Conservation (phyloP, 2,888 invertebrate genomes). For the Caenorhabditis parvicauda region DNA sequence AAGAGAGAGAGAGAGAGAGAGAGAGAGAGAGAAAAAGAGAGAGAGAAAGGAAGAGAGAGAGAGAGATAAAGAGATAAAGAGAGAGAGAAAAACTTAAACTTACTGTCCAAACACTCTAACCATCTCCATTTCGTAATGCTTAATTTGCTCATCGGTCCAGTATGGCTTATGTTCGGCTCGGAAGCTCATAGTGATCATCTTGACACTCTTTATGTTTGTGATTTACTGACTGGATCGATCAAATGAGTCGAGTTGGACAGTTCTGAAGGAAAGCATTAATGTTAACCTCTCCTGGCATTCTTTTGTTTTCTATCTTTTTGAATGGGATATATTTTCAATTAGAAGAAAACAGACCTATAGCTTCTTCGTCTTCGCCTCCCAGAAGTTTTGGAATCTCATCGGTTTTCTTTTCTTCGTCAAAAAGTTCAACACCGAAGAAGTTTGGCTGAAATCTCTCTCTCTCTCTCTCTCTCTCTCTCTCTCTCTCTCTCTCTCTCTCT, state of each 20-base stretch:
- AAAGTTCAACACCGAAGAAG: constrained; percentile 52
- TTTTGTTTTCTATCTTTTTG: background rate
- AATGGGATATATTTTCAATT: background rate
- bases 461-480: constrained; percentile 1
- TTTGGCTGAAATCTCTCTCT: constrained; percentile 52
- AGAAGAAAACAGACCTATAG: background rate
- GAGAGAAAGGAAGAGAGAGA: no score
- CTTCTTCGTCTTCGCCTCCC: constrained; percentile 15
- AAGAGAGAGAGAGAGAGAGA: background rate
- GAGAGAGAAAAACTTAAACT: background rate
- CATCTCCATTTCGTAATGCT: constrained; percentile 52
- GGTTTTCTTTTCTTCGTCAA: constrained; percentile 18
- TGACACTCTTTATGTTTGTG: constrained; percentile 51
- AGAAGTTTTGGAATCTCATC: constrained; percentile 28
- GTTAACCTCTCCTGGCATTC: no score
- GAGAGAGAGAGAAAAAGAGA: no score
- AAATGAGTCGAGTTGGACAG: constrained; percentile 14
- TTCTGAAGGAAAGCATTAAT: no score
- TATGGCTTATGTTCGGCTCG: constrained; percentile 50
- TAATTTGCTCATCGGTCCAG: constrained; percentile 51
- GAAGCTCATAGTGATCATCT: constrained; percentile 50
- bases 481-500: no score
- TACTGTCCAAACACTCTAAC: constrained; percentile 50
- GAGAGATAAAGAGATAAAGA: no score
- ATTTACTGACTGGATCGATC: constrained; percentile 20